phyloP scores from a whole-genome alignment of 2,797 vertebrate species.

The Capromys pilorides region DNA sequence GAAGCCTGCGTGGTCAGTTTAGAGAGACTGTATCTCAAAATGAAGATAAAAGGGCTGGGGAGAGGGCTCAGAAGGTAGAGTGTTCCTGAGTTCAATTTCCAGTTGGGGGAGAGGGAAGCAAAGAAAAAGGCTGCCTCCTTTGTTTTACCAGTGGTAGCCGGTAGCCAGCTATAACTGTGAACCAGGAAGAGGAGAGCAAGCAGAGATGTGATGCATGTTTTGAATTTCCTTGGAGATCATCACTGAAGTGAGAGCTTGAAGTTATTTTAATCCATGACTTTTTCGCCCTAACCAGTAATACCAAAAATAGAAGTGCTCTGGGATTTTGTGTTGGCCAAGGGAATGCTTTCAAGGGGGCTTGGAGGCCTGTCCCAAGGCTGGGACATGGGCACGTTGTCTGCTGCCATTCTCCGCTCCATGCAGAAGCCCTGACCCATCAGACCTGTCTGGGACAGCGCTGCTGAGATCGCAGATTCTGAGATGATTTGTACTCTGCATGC shows the following conservation, averaged over 20 bases:
- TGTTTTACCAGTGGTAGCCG: not conserved
- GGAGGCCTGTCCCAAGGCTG: not conserved
- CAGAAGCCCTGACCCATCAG: accelerated
- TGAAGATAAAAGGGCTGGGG: not conserved
- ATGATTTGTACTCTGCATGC: not conserved
- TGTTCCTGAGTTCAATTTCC: not conserved
- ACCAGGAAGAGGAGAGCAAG: not conserved
- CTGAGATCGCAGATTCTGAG: not conserved
- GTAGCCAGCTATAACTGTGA: not conserved
- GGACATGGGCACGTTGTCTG: not conserved
- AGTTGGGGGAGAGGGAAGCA: not conserved
- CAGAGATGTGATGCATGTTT: not conserved
- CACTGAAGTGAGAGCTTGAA: not conserved
- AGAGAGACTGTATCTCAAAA: not conserved
- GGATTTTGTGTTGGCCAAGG: not conserved
- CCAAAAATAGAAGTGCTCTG: not conserved
- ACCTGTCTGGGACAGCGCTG: not conserved
- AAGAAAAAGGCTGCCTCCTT: not conserved
- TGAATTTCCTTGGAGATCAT: constrained; percentile 1
- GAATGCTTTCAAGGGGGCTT: not conserved
- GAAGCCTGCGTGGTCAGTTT: not conserved
- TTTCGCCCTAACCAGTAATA: not conserved
- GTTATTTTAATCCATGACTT: not conserved
- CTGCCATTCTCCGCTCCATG: too few relatives aligned
- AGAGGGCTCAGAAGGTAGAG: not conserved